Evolutionary conservation across 2,888 invertebrate species (phyloP), one percentile per base, ranked within the genome.

Genomic region (Cotesia congregata): DNA sequence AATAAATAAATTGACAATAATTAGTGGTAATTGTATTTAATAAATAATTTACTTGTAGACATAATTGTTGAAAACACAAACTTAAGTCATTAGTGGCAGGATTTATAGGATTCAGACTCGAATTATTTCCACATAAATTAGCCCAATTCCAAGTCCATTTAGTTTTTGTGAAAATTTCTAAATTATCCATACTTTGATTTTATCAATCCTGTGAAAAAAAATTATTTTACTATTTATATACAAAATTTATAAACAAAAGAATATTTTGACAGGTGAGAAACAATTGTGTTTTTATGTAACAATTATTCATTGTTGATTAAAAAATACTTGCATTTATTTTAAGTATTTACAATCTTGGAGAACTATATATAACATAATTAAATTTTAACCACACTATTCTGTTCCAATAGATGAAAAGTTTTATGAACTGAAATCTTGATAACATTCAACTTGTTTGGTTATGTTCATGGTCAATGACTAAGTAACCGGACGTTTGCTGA

Each of bases 61-160:
- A 94, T 72, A 97, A 90, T 89, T 95, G 93, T 89, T 97, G 96
- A 87, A 97, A 97, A 89, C 97, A 98, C 77, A 94, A 91, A 75
- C 95, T 94, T 83, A 97, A 92, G 90, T 97, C 96, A 85, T 94
- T 93, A 59, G 92, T 91, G 15, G 91, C 89, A 7, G 92, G 91
- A 84, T 94, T 92, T 92, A 96, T 95, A 38, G 95, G 92, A 78
- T 91, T 90, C 72, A 96, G 90, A 40, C 94, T 94, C 39, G 92
- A 92, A n/a, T 93, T 92, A 67, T 80, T 77, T 72, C 95, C 94
- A 87, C 96, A 96, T 85, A 96, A 92, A 78, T 93, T 92, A 79
- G 93, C 92, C 95, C 95, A 95, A 85, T 93, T 92, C 94, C 95
- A 95, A 71, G 83, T 85, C 90, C 86, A 87, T 15, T 30, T 61